Evolutionary conservation across 2,888 invertebrate genomes (phyloP).

Genomic region (Erannis defoliaria): DNA sequence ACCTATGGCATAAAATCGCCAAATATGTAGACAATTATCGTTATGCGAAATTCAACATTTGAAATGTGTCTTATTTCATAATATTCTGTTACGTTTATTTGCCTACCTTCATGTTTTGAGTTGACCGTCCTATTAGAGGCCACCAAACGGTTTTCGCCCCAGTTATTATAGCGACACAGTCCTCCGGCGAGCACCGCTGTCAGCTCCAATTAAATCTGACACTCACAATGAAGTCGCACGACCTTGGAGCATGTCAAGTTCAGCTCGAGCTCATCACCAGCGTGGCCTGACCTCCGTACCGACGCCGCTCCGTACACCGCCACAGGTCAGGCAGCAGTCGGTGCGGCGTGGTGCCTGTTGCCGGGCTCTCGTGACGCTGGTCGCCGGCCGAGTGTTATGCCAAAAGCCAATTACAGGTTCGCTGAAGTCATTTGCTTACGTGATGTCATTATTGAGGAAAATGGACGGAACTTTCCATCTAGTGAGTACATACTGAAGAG

Average conservation of each 20-base stretch:
- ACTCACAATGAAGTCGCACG: conserved; percentile 58
- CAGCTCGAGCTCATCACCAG: conserved; percentile 32
- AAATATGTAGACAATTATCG: too few relatives aligned
- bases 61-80: too few relatives aligned
- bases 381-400: conserved; percentile 24
- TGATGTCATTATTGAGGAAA: conserved; percentile 42
- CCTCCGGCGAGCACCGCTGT: not conserved
- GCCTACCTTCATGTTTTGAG: too few relatives aligned
- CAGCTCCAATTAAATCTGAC: conserved; percentile 56
- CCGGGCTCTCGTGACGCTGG: conserved; percentile 18
- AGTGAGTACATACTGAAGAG: not conserved
- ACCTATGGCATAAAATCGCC: too few relatives aligned
- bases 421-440: conserved; percentile 44
- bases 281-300: conserved; percentile 9
- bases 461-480: conserved; percentile 40
- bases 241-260: conserved; percentile 64
- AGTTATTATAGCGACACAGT: conserved; percentile 15
- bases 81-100: too few relatives aligned
- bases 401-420: conserved; percentile 48
- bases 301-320: not conserved
- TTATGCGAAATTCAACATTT: too few relatives aligned
- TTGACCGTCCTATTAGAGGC: not conserved
- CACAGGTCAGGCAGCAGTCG: too few relatives aligned
- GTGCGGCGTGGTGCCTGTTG: not conserved
- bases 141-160: not conserved